A percentile compares a stretch with the other conserved stretches of the same genome.
These are phyloP conservation scores for Ectobius pallidus DNA, from an alignment of 2,888 invertebrate species.

Conservation along the genomic window DNA sequence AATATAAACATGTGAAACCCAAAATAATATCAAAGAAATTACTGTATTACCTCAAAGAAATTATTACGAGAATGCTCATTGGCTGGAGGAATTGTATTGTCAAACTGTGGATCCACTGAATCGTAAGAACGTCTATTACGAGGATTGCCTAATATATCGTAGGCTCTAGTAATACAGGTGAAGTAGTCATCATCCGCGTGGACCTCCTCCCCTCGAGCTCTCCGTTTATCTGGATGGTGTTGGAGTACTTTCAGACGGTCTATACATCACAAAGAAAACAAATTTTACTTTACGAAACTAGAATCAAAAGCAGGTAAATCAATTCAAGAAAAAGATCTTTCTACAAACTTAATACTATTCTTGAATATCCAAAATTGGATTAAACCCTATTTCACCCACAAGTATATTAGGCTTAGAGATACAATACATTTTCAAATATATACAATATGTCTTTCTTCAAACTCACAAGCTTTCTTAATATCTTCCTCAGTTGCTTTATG, in stretches of 20 bases:
- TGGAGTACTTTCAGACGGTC: constrained; percentile 83
- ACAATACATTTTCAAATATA: too few species aligned
- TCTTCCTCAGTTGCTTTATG: constrained; percentile 89
- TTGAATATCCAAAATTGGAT: too few species aligned
- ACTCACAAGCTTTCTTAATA: constrained; percentile 91
- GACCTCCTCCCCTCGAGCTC: constrained; percentile 86
- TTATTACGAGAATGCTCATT: constrained; percentile 75
- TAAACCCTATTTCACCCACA: too few species aligned
- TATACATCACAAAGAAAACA: constrained; percentile 48
- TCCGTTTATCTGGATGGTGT: constrained; percentile 98
- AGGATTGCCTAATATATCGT: constrained; percentile 86
- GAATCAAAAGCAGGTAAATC: too few species aligned
- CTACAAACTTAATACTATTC: too few species aligned
- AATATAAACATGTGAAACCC: too few species aligned
- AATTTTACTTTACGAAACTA: too few species aligned
- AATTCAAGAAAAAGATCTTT: too few species aligned
- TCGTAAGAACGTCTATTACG: constrained; percentile 89
- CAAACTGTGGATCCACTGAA: constrained; percentile 94
- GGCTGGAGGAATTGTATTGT: constrained; percentile 81
- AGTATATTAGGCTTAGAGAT: too few species aligned
- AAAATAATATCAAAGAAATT: too few species aligned
- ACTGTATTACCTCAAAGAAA: constrained; percentile 70
- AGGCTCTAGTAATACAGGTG: constrained; percentile 97
- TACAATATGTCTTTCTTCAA: too few species aligned
- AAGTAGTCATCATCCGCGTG: constrained; percentile 95